Percentiles rank a stretch among this genome's conserved stretches.
phyloP scores from a whole-genome alignment of 2,797 vertebrate species.

The Pseudotriccus pelzelni region DNA sequence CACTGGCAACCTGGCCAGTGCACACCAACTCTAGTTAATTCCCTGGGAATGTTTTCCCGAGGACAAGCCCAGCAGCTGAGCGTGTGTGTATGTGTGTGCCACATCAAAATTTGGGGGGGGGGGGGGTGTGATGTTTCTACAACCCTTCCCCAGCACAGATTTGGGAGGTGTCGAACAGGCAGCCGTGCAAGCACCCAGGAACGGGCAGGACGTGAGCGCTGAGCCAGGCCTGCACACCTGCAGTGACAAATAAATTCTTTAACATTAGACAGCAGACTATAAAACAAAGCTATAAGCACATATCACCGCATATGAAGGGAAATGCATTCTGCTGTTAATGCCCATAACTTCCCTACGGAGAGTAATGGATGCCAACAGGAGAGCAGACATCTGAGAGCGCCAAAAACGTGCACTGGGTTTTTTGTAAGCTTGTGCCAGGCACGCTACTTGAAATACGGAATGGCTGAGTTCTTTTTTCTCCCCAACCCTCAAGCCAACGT shows the following conservation, averaged over 20 bases:
- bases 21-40: not conserved
- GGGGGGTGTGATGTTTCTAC: not conserved
- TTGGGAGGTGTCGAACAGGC: not conserved
- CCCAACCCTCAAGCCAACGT: not conserved
- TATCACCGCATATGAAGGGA: not conserved
- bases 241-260: constrained; percentile 27
- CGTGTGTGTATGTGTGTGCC: no score
- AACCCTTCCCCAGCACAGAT: not conserved
- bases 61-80: not conserved
- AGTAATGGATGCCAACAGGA: not conserved
- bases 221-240: not conserved
- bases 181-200: not conserved
- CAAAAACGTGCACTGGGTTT: not conserved
- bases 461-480: not conserved
- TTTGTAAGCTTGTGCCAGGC: not conserved
- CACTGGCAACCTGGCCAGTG: not conserved
- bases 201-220: rapidly evolving
- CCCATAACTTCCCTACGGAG: not conserved
- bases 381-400: not conserved
- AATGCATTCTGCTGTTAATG: constrained; percentile 12
- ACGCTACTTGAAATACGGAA: not conserved
- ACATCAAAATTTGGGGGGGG: not conserved
- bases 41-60: not conserved
- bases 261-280: not conserved
- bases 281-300: not conserved